These are phyloP conservation scores for Girardia tigrina DNA, from an alignment of 2,888 invertebrate genomes.

Conservation along the genomic window DNA sequence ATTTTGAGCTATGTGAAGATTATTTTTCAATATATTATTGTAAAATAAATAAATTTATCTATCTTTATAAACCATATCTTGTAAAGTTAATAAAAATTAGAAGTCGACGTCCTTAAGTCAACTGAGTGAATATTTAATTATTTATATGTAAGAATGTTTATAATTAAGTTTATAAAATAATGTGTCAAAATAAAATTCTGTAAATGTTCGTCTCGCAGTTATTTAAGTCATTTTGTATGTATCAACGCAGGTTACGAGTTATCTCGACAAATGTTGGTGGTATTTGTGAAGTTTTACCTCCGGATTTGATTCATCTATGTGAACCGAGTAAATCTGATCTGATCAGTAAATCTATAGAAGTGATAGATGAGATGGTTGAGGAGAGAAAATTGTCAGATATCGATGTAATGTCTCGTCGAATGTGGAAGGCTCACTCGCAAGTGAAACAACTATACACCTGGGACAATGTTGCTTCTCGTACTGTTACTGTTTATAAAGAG, in stretches of 20 bases:
- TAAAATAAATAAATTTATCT: no score
- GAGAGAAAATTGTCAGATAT: slow-evolving; percentile 54
- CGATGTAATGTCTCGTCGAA: slow-evolving; percentile 51
- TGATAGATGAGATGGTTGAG: slow-evolving; percentile 52
- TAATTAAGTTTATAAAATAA: no score
- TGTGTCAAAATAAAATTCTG: no score
- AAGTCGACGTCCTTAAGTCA: no score
- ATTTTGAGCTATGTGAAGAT: no score
- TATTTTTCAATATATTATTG: no score
- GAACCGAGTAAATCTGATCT: slow-evolving; percentile 62
- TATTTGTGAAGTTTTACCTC: slow-evolving; percentile 89
- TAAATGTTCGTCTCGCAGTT: no score
- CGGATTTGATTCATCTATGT: slow-evolving; percentile 72
- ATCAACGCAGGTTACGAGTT: slow-evolving; percentile 70
- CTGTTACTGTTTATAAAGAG: slow-evolving; percentile 67
- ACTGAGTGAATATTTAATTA: no score
- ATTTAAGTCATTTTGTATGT: no score
- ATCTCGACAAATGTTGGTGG: slow-evolving; percentile 95
- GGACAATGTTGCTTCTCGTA: slow-evolving; percentile 73
- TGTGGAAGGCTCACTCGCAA: slow-evolving; percentile 62
- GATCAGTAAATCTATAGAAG: slow-evolving; percentile 42
- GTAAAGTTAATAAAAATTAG: no score
- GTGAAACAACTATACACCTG: slow-evolving; percentile 76
- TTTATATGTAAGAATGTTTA: no score
- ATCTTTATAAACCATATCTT: no score